Conservation (phyloP, 2,797 vertebrate genomes). For the Myioborus miniatus region DNA sequence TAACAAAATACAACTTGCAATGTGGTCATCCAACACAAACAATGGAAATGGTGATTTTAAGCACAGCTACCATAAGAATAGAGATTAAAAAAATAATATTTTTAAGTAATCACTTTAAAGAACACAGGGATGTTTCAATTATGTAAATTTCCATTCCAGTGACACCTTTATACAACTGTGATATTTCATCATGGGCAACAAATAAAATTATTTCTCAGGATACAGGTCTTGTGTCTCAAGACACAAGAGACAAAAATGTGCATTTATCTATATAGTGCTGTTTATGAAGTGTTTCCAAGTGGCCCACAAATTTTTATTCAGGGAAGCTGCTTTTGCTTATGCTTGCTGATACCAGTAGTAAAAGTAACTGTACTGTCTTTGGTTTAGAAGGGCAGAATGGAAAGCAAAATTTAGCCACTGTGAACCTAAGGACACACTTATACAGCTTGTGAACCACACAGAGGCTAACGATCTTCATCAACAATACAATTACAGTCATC, state of each 20-base stretch:
- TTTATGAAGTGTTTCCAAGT: neutral
- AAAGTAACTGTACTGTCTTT: neutral
- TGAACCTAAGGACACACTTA: neutral
- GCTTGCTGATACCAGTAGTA: neutral
- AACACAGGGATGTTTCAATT: neutral
- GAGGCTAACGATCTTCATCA: neutral
- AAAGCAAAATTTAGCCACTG: neutral
- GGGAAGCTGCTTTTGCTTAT: neutral
- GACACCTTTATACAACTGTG: neutral
- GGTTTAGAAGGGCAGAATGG: neutral
- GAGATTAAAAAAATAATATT: neutral
- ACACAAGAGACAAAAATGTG: neutral
- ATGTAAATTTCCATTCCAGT: neutral
- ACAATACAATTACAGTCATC: neutral
- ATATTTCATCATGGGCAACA: neutral
- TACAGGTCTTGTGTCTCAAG: neutral
- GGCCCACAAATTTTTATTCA: neutral
- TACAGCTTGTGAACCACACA: neutral
- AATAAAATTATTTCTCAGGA: constrained; percentile 21
- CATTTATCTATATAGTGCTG: neutral
- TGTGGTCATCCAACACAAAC: neutral
- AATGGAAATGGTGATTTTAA: neutral
- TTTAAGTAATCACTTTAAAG: neutral
- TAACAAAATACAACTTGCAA: neutral
- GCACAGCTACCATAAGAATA: neutral